These are phyloP conservation scores for Sebastes schlegelii DNA, from an alignment of 2,113 vertebrate species.

Conservation along the genomic window DNA sequence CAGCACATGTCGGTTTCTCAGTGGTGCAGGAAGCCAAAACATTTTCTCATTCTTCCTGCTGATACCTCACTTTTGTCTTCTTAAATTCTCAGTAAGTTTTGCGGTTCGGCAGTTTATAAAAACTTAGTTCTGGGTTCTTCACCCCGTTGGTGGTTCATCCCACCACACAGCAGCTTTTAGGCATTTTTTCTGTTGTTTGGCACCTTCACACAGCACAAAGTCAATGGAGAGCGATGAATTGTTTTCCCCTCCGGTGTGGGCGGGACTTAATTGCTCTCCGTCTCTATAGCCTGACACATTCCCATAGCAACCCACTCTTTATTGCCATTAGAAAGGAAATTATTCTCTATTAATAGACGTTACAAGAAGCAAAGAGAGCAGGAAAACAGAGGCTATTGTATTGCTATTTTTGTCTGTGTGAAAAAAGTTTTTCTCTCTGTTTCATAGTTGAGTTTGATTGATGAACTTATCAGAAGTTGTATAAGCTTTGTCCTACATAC, in stretches of 20 bases:
- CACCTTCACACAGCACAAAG: not conserved
- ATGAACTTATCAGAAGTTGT: not conserved
- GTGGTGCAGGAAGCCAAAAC: no score
- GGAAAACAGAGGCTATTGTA: constrained; percentile 43
- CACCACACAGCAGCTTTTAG: not conserved
- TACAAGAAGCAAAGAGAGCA: constrained; percentile 48
- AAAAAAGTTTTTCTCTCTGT: constrained; percentile 12
- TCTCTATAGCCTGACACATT: constrained; percentile 46
- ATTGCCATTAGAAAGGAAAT: constrained; percentile 74
- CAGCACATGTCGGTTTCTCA: no score
- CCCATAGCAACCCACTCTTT: constrained; percentile 74
- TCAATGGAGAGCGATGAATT: not conserved
- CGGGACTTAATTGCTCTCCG: constrained; percentile 28
- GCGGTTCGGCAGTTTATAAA: not conserved
- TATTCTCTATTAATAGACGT: constrained; percentile 73
- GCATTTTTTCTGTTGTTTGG: not conserved
- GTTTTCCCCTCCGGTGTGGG: not conserved
- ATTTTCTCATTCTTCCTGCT: no score
- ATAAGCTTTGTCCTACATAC: not conserved
- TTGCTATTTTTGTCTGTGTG: constrained; percentile 24
- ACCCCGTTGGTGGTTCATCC: not conserved
- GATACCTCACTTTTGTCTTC: no score
- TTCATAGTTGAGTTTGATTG: not conserved
- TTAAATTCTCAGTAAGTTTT: not conserved
- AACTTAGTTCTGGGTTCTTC: not conserved